phyloP scores from a whole-genome alignment of 2,113 vertebrate genomes.

The Fukomys damarensis region DNA sequence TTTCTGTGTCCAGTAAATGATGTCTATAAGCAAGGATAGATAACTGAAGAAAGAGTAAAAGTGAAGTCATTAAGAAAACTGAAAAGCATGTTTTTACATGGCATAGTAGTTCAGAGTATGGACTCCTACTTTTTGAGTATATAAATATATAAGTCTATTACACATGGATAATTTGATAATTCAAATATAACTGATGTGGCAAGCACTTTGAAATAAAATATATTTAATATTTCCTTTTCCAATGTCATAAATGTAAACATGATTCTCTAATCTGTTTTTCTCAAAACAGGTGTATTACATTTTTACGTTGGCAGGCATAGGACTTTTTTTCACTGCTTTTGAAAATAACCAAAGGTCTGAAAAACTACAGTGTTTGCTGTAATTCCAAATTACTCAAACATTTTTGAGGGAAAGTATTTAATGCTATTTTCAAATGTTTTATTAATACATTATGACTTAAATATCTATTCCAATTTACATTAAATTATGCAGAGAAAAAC shows the following conservation, averaged over 20 bases:
- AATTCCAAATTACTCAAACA: neutral
- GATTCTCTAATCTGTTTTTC: neutral
- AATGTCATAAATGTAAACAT: neutral
- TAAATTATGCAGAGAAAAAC: neutral
- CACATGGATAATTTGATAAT: neutral
- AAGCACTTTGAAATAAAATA: conserved; percentile 10
- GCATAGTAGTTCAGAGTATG: neutral
- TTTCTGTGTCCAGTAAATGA: neutral
- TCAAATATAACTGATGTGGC: neutral
- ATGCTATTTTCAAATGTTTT: neutral
- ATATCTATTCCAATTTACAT: neutral
- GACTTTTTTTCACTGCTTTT: neutral
- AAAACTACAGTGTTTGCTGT: neutral
- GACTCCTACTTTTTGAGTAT: neutral
- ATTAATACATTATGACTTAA: neutral
- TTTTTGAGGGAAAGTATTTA: neutral
- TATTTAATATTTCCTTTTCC: neutral
- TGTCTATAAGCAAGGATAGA: neutral
- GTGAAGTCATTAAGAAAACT: neutral
- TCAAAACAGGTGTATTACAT: neutral
- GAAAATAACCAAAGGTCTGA: conserved; percentile 26
- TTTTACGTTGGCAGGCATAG: neutral
- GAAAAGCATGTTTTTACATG: neutral
- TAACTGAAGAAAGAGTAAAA: neutral
- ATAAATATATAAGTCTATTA: neutral